These are phyloP conservation scores for Catamblyrhynchus diadema DNA, from an alignment of 2,797 vertebrate species.

Conservation along the genomic window DNA sequence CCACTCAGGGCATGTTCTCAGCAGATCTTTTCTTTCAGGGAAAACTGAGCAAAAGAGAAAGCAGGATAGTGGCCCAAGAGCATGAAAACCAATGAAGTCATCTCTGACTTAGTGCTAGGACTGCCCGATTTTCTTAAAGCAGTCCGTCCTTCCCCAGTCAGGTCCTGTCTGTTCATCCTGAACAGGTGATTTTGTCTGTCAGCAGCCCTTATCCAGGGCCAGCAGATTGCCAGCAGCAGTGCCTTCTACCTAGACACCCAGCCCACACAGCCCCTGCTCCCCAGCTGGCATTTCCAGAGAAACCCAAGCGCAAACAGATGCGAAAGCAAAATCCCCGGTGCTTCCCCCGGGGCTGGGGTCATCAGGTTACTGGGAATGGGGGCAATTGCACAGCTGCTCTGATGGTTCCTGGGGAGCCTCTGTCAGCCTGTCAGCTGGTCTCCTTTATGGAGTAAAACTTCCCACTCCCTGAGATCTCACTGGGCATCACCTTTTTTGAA, in stretches of 20 bases:
- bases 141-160: not conserved
- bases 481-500: not conserved
- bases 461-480: not conserved
- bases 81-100: not conserved
- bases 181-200: not conserved
- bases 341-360: not conserved
- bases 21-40: not conserved
- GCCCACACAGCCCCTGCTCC: not conserved
- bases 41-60: not conserved
- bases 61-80: not conserved
- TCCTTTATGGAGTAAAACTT: not conserved
- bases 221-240: not conserved
- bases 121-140: not conserved
- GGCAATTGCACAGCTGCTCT: constrained; percentile 5
- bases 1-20: not conserved
- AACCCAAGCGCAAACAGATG: not conserved
- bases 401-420: not conserved
- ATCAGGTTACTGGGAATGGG: not conserved
- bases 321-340: not conserved
- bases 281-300: constrained; percentile 26
- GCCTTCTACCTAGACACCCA: not conserved
- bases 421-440: not conserved
- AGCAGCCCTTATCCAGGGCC: not conserved
- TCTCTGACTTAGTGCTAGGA: not conserved
- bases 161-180: not conserved